Evolutionary conservation across 1,140 invertebrate species (phyloP), one percentile per base, ranked within the genome.

Genomic region (Drosophila funebris): DNA sequence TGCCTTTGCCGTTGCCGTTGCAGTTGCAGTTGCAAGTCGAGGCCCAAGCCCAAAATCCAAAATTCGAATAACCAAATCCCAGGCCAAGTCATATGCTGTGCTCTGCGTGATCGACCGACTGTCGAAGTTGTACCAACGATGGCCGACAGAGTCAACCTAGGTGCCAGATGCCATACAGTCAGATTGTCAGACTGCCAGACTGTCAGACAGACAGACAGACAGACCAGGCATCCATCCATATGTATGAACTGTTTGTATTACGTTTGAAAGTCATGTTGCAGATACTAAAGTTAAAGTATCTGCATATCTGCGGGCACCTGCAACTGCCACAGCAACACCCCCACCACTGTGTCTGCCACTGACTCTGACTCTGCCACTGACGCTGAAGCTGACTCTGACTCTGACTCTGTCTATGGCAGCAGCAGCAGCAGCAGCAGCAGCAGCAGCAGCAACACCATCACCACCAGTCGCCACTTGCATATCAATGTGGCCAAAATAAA

Each of bases 211-310:
- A 18, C 57, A 13, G 52, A 31, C 48, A 22, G 56, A 46, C 63
- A 37, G 18, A 50, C 14, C 52, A 36, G 68, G 57, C 56, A 61
- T 60, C 67, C 72, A 72, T 76, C 69, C 73, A 75, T 76, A 76
- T 76, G 73, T 73, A 76, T 76, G 75, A 87, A 69, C 82, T 87
- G 82, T 87, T 87, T 87, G 82, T 82, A 87, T 88, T 87, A 87
- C 83, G 83, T 88, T 87, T 87, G 83, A 87, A 87, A 87, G 83
- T 87, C 82, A 87, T 87, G 82, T 87, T 87, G 82, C 77, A 80
- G 69, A 80, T 74, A 83, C 57, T 72, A 50, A 62, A 57, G 16
- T 60, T 52, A 44, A 58, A 58, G 39, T 62, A 61, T 61, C 58
- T 73, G 53, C 61, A 57, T 57, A 57, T 58, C 41, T 50, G 20